Conservation (phyloP, 2,797 vertebrate genomes). For the Microcaecilia unicolor region DNA sequence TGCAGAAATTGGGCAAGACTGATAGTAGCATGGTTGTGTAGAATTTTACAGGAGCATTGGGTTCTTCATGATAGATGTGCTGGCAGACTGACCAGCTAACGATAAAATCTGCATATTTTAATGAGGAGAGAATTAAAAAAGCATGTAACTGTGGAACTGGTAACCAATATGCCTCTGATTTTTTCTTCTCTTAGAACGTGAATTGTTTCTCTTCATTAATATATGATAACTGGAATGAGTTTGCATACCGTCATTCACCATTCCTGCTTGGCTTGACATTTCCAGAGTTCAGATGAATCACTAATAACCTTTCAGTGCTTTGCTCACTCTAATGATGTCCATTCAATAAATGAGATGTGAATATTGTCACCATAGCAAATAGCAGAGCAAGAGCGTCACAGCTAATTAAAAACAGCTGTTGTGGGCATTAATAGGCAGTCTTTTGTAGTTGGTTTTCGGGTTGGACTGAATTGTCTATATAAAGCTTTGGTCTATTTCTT, state of each 20-base stretch:
- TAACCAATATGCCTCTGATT: slow-evolving; percentile 17
- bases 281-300: slow-evolving; percentile 42
- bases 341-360: slow-evolving; percentile 28
- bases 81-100: slow-evolving; percentile 18
- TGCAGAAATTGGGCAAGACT: too few species aligned
- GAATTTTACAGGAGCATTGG: too few species aligned
- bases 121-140: slow-evolving; percentile 25
- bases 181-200: slow-evolving; percentile 4
- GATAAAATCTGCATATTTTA: slow-evolving; percentile 38
- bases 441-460: too few species aligned
- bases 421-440: too few species aligned
- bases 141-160: background rate
- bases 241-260: slow-evolving; percentile 26
- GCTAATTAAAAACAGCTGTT: slow-evolving; percentile 18
- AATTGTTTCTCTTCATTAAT: slow-evolving; percentile 43
- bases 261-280: slow-evolving; percentile 46
- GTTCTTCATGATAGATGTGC: background rate
- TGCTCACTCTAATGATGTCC: slow-evolving; percentile 47
- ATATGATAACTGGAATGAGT: slow-evolving; percentile 30
- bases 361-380: slow-evolving; percentile 18
- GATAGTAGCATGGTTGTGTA: too few species aligned
- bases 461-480: too few species aligned
- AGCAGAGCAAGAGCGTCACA: slow-evolving; percentile 9
- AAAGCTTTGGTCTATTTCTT: too few species aligned
- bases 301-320: slow-evolving; percentile 46